Evolutionary conservation across 1,140 invertebrate species (phyloP).

Genomic region (Drosophila arizonae): DNA sequence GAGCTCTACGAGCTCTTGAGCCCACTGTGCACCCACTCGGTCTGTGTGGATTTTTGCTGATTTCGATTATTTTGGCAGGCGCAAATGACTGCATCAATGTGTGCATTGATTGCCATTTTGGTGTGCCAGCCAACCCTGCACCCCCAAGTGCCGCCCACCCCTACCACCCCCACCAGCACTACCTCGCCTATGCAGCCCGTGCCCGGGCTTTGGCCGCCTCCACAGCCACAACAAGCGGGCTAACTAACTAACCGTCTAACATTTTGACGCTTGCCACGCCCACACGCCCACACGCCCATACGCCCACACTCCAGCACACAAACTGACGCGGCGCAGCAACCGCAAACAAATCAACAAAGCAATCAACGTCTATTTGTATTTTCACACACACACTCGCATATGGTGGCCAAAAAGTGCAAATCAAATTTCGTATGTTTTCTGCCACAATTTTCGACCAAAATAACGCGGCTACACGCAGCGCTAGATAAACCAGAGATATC

Average conservation of each 20-base stretch:
- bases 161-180: background rate
- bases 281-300: constrained; percentile 30
- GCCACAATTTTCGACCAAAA: constrained; percentile 69
- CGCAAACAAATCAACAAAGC: constrained; percentile 81
- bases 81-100: constrained; percentile 68
- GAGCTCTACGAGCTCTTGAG: no score
- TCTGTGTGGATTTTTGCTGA: constrained; percentile 55
- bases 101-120: constrained; percentile 73
- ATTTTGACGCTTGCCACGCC: constrained; percentile 53
- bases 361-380: constrained; percentile 81
- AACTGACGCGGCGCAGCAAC: constrained; percentile 56
- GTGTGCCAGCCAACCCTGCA: constrained; percentile 12
- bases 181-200: background rate
- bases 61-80: constrained; percentile 67
- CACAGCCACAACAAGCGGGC: constrained; percentile 21
- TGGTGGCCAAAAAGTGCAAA: constrained; percentile 25
- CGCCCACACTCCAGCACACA: constrained; percentile 12
- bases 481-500: constrained; percentile 25
- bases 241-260: constrained; percentile 72
- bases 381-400: constrained; percentile 53
- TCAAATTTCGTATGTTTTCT: constrained; percentile 42
- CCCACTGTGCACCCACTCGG: background rate
- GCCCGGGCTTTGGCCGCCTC: background rate
- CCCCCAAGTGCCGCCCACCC: background rate
- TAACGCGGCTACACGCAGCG: constrained; percentile 47